Evolutionary conservation across 2,888 invertebrate genomes (phyloP), one percentile per base, ranked within the genome.

Genomic region (Drosophila flavopinicola): DNA sequence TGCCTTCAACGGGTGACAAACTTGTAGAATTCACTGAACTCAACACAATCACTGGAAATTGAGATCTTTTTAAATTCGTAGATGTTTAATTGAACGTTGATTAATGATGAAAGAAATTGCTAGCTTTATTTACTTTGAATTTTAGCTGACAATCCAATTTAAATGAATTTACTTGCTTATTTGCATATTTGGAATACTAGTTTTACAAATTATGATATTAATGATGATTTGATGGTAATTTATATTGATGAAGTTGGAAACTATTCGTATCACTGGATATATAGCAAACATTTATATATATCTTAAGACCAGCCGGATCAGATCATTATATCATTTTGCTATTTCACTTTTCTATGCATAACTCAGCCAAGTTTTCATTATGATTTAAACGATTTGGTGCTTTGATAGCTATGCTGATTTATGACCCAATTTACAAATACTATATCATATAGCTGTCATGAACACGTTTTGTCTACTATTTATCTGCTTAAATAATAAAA

Each of bases 1-100:
- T 61, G 67, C 68, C 64, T 79, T 70, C 56, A 63, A 67, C 32
- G 44, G 29, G 32, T 32, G 52, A 44, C 48, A 64, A 57, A 25
- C 29, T 52, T 27, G 48, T 71, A 53, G 66, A 71, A 44, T 38
- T 58, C 32, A 17, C 25, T 30, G 23, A 70, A 53, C 49, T 74
- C 58, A 27, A n/a, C 9, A 35, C 44, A 44, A 27, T 52, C 42
- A 45, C 25, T 25, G 44, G 25, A 51, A 52, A 57, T 45, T 38
- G 24, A 33, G 13, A 23, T 15, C 1, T 41, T 5, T 35, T 38
- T 48, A 15, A 10, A 13, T 39, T 11, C 13, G 13, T 15, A 37
- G 13, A 52, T 29, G 20, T 20, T 20, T 38, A 20, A 30, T 44
- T 44, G 53, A 15, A 9, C n/a, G 27, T 17, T 39, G 27, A 52